Base-by-base conservation (phyloP, 2,797 vertebrate genomes). In the Triplophysa yarkandensis region DNA sequence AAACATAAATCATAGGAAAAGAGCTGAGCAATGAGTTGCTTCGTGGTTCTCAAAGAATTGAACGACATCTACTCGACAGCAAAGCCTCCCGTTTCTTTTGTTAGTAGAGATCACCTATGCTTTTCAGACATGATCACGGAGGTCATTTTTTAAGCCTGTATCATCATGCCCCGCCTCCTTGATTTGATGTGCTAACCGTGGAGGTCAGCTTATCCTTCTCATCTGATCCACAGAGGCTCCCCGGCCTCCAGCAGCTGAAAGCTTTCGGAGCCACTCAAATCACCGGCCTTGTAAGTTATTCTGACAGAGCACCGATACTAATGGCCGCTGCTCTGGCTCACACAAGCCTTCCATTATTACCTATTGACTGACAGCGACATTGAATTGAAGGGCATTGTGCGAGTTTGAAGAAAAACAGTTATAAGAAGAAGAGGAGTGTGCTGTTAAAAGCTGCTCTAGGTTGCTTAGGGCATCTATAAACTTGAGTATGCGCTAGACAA, bases 351-450 rank as follows among this genome's bases (percentile, higher is more conserved):
- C 75, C 34, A 54, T 79, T 78, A 81, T 81, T 75, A 77, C 43
- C 19, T 82, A 86, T 83, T 84, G 88, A 88, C 84, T 78, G 58
- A 83, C 65, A 50, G 77, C 54, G 41, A 30, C 65, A 78, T 69
- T 70, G 63, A 78, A 69, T 80, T 71, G 28, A 84, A 72, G 70
- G 63, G 25, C 69, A 23, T 25, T 68, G 64, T 39, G 57, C 58
- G 52, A 16, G 57, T 39, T 73, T 66, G 25, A 46, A 62, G 58
- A 66, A 21, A 57, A 27, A 57, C 6, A 2, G 23, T 10, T 36
- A 57, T 55, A 50, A 44, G 11, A 28, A 57, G 25, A 34, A 58
- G 27, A 57, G 27, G 34, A 39, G 25, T 39, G 19, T 57, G 4
- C 30, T 68, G 44, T 21, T 6, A 32, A 27, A 13, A 23, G 34